A percentile compares a stretch with the other conserved stretches of the same genome.
Conservation (phyloP, 1,140 invertebrate genomes). For the Coptotermes formosanus region DNA sequence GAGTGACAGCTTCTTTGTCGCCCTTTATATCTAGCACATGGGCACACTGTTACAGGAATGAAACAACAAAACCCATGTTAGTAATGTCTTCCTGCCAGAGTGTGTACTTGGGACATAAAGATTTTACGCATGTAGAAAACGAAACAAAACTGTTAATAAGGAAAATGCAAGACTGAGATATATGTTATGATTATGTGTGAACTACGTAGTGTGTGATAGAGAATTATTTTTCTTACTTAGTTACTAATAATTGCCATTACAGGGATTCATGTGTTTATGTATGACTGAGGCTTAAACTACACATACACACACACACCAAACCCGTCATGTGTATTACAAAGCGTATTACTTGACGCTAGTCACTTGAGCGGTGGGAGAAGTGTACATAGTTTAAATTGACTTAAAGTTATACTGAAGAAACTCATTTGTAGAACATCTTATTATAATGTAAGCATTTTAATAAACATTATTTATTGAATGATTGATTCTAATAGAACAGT, state of each 20-base stretch:
- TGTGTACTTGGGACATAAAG: not conserved
- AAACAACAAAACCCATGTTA: not conserved
- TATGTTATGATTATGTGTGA: not conserved
- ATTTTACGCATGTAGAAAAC: too few relatives aligned
- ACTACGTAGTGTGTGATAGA: not conserved
- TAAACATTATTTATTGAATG: slow-evolving; percentile 22
- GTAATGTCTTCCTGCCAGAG: not conserved
- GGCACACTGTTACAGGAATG: not conserved
- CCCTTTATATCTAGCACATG: too few relatives aligned
- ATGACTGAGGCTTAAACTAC: not conserved
- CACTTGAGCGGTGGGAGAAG: slow-evolving; percentile 6
- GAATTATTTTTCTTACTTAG: not conserved
- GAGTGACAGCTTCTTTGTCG: not conserved
- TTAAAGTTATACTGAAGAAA: not conserved
- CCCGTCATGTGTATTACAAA: slow-evolving; percentile 15
- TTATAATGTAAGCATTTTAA: slow-evolving; percentile 7
- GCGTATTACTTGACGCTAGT: slow-evolving; percentile 34
- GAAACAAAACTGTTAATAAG: not conserved
- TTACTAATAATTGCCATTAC: not conserved
- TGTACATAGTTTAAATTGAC: not conserved
- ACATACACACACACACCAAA: not conserved
- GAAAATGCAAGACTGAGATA: not conserved
- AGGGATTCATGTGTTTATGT: not conserved
- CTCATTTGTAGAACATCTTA: not conserved
- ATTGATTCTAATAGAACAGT: not conserved